Conservation (phyloP, 2,888 invertebrate genomes). For the Epinotia demarniana region DNA sequence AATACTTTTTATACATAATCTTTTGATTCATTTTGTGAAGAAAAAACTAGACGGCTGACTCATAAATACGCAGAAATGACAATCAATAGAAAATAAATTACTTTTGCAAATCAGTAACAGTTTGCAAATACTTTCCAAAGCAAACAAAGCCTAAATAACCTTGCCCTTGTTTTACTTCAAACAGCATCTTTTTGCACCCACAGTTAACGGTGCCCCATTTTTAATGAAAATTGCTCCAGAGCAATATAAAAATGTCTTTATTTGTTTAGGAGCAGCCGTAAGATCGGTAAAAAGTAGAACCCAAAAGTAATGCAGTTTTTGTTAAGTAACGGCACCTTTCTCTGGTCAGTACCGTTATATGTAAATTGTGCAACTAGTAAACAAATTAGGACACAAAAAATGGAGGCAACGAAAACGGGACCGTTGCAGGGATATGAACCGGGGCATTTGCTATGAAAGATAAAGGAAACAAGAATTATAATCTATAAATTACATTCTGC, state of each 20-base stretch:
- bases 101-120: slow-evolving; percentile 23
- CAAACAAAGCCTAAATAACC: slow-evolving; percentile 23
- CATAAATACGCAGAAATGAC: slow-evolving; percentile 11
- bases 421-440: slow-evolving; percentile 33
- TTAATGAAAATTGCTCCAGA: slow-evolving; percentile 51
- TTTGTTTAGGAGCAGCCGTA: slow-evolving; percentile 70
- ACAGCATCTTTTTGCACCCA: slow-evolving; percentile 30
- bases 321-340: slow-evolving; percentile 50
- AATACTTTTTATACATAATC: background rate
- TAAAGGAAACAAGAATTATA: slow-evolving; percentile 5
- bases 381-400: slow-evolving; percentile 63
- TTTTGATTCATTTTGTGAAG: background rate
- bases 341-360: slow-evolving; percentile 50
- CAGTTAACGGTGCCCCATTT: slow-evolving; percentile 45
- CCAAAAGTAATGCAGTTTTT: slow-evolving; percentile 70
- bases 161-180: slow-evolving; percentile 41
- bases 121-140: slow-evolving; percentile 37
- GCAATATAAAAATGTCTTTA: slow-evolving; percentile 75
- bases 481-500: background rate
- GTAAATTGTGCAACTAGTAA: slow-evolving; percentile 58
- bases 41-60: background rate
- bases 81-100: slow-evolving; percentile 26
- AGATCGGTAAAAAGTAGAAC: slow-evolving; percentile 79
- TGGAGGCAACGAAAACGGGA: slow-evolving; percentile 57
- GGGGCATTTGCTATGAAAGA: slow-evolving; percentile 19